Percentiles rank a stretch among this genome's conserved stretches.
phyloP scores from a whole-genome alignment of 2,888 invertebrate species.

The Drosophila sordidula region DNA sequence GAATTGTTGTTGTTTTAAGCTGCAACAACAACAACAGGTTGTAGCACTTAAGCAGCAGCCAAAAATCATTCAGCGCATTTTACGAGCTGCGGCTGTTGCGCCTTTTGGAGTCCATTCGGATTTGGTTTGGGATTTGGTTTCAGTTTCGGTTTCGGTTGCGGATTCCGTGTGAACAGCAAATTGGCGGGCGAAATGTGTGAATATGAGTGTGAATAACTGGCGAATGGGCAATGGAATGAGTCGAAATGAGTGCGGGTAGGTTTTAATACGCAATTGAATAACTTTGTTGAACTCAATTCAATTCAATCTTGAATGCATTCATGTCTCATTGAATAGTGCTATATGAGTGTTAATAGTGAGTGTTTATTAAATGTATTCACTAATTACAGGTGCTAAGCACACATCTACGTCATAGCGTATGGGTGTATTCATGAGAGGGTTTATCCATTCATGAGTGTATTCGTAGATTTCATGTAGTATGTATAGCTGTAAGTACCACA shows the following conservation, averaged over 20 bases:
- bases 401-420: too few relatives aligned
- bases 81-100: conserved; percentile 40
- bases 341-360: not conserved
- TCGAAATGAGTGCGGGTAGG: conserved; percentile 1
- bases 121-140: conserved; percentile 7
- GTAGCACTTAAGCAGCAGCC: conserved; percentile 37
- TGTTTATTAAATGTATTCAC: not conserved
- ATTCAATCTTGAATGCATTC: not conserved
- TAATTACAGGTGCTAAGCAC: too few relatives aligned
- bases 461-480: not conserved
- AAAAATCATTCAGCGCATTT: conserved; percentile 72
- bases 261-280: conserved; percentile 1
- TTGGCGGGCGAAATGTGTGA: conserved; percentile 15
- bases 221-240: conserved; percentile 12
- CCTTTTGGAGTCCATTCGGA: conserved; percentile 18
- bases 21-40: conserved; percentile 38
- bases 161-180: conserved; percentile 29
- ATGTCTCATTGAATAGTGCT: not conserved
- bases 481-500: too few relatives aligned
- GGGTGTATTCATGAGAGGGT: not conserved
- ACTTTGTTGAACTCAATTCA: not conserved
- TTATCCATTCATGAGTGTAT: not conserved
- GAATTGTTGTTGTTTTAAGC: conserved; percentile 78
- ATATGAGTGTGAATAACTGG: conserved; percentile 25
- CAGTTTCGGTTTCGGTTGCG: conserved; percentile 6